Percentiles rank a stretch among this genome's conserved stretches.
Evolutionary conservation across 2,113 vertebrate species (phyloP).

Genomic region (Anarhynchus alexandrinus): DNA sequence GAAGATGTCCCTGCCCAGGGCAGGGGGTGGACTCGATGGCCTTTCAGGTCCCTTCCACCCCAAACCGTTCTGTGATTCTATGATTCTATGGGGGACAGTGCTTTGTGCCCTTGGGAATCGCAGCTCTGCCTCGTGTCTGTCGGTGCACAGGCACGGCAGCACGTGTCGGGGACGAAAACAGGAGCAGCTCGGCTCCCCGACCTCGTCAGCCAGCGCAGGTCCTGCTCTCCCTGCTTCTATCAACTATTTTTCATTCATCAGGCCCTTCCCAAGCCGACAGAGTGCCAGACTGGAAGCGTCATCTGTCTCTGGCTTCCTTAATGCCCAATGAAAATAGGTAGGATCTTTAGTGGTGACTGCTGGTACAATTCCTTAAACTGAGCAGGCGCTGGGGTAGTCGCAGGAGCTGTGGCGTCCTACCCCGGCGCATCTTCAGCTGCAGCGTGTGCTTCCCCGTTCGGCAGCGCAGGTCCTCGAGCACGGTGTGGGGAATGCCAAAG

Average conservation of each 20-base stretch:
- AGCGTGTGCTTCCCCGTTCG: neutral
- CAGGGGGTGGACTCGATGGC: too few relatives aligned
- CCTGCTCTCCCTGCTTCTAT: neutral
- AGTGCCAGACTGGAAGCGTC: neutral
- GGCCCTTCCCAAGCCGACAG: neutral
- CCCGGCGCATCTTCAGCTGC: neutral
- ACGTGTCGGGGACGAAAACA: accelerated
- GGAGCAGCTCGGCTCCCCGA: neutral
- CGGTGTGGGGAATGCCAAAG: neutral
- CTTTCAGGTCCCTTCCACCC: too few relatives aligned
- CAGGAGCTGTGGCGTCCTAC: neutral
- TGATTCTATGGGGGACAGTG: neutral
- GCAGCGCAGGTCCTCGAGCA: neutral
- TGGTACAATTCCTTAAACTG: neutral
- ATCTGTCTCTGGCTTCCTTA: neutral
- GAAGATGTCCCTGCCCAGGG: too few relatives aligned
- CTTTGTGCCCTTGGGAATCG: neutral
- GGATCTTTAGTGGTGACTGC: neutral
- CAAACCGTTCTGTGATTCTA: too few relatives aligned
- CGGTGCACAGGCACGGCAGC: neutral
- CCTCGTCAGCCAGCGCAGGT: neutral
- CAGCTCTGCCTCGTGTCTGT: neutral
- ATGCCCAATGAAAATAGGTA: neutral
- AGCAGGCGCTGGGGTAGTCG: neutral
- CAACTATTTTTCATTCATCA: neutral